Conservation (phyloP, 2,888 invertebrate species). For the Limnephilus lunatus region DNA sequence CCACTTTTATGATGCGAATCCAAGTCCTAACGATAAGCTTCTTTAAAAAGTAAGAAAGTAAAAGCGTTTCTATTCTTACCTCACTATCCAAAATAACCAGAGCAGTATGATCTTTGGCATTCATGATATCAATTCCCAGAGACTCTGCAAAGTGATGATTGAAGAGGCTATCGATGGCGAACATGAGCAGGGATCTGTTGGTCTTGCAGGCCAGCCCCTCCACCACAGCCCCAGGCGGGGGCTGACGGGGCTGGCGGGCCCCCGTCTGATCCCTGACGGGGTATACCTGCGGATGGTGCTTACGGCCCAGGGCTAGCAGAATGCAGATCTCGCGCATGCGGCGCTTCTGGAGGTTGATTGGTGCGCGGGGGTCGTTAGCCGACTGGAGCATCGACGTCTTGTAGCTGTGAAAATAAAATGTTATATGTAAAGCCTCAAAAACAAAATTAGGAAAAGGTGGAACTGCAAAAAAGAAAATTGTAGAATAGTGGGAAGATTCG, state of each 20-base stretch:
- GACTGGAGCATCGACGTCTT: constrained; percentile 74
- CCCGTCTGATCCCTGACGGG: constrained; percentile 68
- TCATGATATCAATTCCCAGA: constrained; percentile 83
- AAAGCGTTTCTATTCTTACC: constrained; percentile 71
- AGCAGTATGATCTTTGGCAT: constrained; percentile 80
- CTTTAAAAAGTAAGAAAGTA: no score
- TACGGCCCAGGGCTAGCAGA: constrained; percentile 72
- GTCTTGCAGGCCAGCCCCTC: constrained; percentile 75
- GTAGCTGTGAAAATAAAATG: constrained; percentile 69
- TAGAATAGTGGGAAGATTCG: no score
- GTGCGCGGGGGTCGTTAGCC: constrained; percentile 77
- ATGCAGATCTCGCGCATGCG: constrained; percentile 73
- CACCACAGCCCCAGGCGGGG: constrained; percentile 67
- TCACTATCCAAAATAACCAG: constrained; percentile 84
- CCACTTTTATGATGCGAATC: no score
- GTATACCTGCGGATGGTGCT: constrained; percentile 71
- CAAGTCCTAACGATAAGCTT: no score
- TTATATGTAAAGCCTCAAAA: neutral
- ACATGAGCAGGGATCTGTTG: constrained; percentile 80
- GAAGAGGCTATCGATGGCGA: constrained; percentile 85
- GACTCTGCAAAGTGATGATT: constrained; percentile 86
- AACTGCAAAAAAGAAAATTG: no score
- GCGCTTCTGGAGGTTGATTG: constrained; percentile 75
- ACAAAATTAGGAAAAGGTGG: no score
- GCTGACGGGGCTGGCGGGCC: neutral